Conservation (phyloP, 2,888 invertebrate species). For the Altica lythri region DNA sequence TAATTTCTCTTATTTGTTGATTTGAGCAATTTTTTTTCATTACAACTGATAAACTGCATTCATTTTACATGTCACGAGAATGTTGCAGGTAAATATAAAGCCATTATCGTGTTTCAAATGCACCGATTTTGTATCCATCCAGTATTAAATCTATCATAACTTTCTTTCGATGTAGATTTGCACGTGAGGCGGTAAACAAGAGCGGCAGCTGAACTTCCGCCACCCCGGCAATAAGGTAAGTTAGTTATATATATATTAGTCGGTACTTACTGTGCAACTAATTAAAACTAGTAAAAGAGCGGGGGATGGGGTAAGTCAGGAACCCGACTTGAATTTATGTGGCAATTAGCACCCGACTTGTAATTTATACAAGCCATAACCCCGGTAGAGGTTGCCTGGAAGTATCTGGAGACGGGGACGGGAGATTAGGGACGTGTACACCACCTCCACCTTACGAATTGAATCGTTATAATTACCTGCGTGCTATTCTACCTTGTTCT, state of each 20-base stretch:
- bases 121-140: too few species aligned
- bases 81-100: too few species aligned
- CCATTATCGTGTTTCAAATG: too few species aligned
- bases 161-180: too few species aligned
- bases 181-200: too few species aligned
- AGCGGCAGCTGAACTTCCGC: too few species aligned
- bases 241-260: too few species aligned
- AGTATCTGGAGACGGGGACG: slow-evolving; percentile 30
- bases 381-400: slow-evolving; percentile 43
- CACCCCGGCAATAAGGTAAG: slow-evolving; percentile 40
- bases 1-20: too few species aligned
- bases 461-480: slow-evolving; percentile 46
- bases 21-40: too few species aligned
- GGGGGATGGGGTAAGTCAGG: slow-evolving; percentile 38
- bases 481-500: slow-evolving; percentile 15
- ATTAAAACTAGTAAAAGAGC: slow-evolving; percentile 50
- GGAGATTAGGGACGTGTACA: slow-evolving; percentile 12
- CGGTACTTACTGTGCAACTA: slow-evolving; percentile 43
- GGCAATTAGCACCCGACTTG: slow-evolving; percentile 50
- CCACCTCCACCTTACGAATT: slow-evolving; percentile 37
- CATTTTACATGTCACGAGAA: too few species aligned
- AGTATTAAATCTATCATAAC: too few species aligned
- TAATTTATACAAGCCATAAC: slow-evolving; percentile 50
- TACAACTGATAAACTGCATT: too few species aligned
- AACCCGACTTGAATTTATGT: slow-evolving; percentile 45